Conservation (phyloP, 2,113 vertebrate species). For the Rafetus swinhoei region DNA sequence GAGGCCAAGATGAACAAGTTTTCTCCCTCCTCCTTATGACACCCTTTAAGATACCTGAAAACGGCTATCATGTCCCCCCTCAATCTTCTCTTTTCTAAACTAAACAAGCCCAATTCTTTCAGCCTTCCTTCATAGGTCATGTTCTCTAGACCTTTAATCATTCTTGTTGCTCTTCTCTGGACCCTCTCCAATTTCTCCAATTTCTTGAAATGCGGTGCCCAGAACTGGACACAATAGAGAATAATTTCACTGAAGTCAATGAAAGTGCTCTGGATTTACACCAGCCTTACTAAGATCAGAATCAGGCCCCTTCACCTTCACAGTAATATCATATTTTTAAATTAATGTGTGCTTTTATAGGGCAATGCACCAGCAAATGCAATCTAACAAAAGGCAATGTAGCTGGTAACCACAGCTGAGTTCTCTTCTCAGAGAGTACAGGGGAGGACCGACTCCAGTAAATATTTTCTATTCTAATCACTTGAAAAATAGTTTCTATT, state of each 20-base stretch:
- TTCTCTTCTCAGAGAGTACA: constrained; percentile 27
- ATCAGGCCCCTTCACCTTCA: constrained; percentile 28
- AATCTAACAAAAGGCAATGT: constrained; percentile 67
- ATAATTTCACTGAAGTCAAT: background rate
- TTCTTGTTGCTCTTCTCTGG: no score
- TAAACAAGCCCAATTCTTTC: no score
- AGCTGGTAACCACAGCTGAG: constrained; percentile 58
- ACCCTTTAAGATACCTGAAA: no score
- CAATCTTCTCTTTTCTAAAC: no score
- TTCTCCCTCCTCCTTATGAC: no score
- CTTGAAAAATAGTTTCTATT: constrained; percentile 69
- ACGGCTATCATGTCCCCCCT: no score
- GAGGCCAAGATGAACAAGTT: no score
- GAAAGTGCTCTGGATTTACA: constrained; percentile 49
- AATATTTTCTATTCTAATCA: constrained; percentile 67
- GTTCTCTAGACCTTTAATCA: no score
- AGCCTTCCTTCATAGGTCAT: no score
- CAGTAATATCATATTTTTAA: constrained; percentile 41
- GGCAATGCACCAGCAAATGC: constrained; percentile 57
- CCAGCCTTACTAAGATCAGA: background rate
- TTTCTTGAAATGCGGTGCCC: no score
- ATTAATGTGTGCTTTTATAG: constrained; percentile 64
- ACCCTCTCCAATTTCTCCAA: no score
- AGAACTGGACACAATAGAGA: background rate
- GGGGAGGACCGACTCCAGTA: background rate